A percentile compares a stretch with the other conserved stretches of the same genome.
phyloP scores from a whole-genome alignment of 2,797 vertebrate genomes.

The Silurus aristotelis region DNA sequence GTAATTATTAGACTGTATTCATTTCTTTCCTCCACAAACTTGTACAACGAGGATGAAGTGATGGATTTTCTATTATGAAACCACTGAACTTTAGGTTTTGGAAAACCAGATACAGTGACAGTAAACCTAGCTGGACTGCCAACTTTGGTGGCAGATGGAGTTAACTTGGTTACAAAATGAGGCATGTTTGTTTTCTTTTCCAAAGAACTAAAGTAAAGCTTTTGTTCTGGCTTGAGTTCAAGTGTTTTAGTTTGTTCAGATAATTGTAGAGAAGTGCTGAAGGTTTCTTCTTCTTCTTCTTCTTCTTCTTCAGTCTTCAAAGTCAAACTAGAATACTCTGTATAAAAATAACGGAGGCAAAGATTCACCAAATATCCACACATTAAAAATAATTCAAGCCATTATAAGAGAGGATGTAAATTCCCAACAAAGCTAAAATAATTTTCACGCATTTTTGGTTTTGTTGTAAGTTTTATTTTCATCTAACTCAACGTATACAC shows the following conservation, averaged over 20 bases:
- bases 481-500: constrained; percentile 40
- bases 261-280: constrained; percentile 82
- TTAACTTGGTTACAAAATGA: constrained; percentile 81
- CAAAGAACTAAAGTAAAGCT: constrained; percentile 79
- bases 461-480: constrained; percentile 46
- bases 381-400: constrained; percentile 46
- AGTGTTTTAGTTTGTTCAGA: constrained; percentile 84
- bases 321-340: constrained; percentile 88
- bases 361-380: constrained; percentile 68
- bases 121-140: constrained; percentile 84
- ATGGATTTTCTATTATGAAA: constrained; percentile 80
- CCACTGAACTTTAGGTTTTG: constrained; percentile 87
- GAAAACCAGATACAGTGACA: constrained; percentile 80
- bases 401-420: constrained; percentile 45
- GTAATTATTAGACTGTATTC: constrained; percentile 85
- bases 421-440: constrained; percentile 21
- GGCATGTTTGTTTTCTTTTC: constrained; percentile 83
- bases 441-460: constrained; percentile 27
- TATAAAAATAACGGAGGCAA: constrained; percentile 78
- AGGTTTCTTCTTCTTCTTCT: constrained; percentile 82
- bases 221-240: constrained; percentile 88
- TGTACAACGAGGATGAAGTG: constrained; percentile 73
- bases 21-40: constrained; percentile 80
- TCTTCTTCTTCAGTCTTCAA: constrained; percentile 84
- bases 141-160: constrained; percentile 69